Percentiles rank a stretch among this genome's conserved stretches.
These are phyloP conservation scores for Mola mola DNA, from an alignment of 2,113 vertebrate genomes.

Conservation along the genomic window DNA sequence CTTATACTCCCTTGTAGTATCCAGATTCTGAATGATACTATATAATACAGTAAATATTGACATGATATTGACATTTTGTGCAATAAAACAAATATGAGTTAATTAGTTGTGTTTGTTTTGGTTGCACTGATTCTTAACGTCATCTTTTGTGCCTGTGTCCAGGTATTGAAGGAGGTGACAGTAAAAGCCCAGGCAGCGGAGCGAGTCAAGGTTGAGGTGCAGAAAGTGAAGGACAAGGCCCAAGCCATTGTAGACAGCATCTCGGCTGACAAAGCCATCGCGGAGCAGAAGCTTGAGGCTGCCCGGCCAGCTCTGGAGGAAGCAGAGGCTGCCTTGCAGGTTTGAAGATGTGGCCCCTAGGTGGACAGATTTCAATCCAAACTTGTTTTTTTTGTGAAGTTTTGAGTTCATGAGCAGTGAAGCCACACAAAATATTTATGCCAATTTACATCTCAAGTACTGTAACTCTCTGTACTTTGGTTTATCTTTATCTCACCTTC, in stretches of 20 bases:
- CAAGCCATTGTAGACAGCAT: slow-evolving; percentile 94
- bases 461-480: too few relatives aligned
- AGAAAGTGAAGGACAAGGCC: slow-evolving; percentile 97
- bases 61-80: too few relatives aligned
- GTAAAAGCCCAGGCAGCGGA: slow-evolving; percentile 95
- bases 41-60: too few relatives aligned
- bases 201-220: slow-evolving; percentile 92
- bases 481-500: too few relatives aligned
- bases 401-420: background rate
- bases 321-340: slow-evolving; percentile 92
- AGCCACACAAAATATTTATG: too few relatives aligned
- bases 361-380: background rate
- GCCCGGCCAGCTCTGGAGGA: slow-evolving; percentile 93
- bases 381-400: background rate
- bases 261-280: slow-evolving; percentile 90
- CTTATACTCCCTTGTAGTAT: too few relatives aligned
- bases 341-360: slow-evolving; percentile 48
- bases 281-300: slow-evolving; percentile 90
- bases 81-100: too few relatives aligned
- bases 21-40: too few relatives aligned
- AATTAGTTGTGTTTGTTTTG: too few relatives aligned
- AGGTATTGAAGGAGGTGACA: slow-evolving; percentile 96
- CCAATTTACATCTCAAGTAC: too few relatives aligned
- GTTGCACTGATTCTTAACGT: too few relatives aligned
- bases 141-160: background rate